phyloP scores from a whole-genome alignment of 2,113 vertebrate genomes.

The Pomatorhinus ruficollis region DNA sequence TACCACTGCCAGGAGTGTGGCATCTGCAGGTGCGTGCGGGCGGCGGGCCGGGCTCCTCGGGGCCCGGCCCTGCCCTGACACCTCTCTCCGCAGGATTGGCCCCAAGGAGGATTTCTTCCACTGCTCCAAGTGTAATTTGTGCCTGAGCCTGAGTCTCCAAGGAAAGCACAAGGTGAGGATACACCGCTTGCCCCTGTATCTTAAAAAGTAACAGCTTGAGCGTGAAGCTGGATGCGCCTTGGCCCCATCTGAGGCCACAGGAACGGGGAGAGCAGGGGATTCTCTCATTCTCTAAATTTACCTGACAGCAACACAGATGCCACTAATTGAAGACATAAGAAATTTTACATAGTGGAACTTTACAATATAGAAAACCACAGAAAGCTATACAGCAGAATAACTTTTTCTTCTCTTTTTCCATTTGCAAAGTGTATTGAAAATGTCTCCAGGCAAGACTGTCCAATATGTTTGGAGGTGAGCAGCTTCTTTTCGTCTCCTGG shows the following conservation, averaged over 20 bases:
- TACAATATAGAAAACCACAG: neutral
- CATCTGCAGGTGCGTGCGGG: conserved; percentile 86
- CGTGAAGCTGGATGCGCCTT: neutral
- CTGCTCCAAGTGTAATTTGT: conserved; percentile 93
- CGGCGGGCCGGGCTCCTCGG: accelerated
- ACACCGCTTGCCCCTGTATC: accelerated
- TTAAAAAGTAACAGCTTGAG: neutral
- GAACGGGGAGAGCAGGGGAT: accelerated
- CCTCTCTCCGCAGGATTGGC: conserved; percentile 84
- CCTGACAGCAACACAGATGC: accelerated
- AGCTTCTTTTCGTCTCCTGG: neutral
- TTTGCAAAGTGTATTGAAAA: conserved; percentile 91
- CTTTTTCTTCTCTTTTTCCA: neutral
- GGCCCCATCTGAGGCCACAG: neutral
- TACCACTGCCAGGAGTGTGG: conserved; percentile 92
- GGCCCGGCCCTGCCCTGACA: neutral
- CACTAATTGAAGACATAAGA: neutral
- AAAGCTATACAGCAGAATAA: neutral
- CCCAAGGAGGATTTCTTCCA: conserved; percentile 94
- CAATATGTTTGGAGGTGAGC: conserved; percentile 93
- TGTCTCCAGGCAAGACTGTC: conserved; percentile 93
- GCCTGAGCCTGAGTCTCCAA: conserved; percentile 83
- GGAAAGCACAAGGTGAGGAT: conserved; percentile 90
- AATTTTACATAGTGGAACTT: neutral
- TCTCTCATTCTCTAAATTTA: neutral